Conservation (phyloP, 2,797 vertebrate genomes). For the Gymnoscopelus microlampas region DNA sequence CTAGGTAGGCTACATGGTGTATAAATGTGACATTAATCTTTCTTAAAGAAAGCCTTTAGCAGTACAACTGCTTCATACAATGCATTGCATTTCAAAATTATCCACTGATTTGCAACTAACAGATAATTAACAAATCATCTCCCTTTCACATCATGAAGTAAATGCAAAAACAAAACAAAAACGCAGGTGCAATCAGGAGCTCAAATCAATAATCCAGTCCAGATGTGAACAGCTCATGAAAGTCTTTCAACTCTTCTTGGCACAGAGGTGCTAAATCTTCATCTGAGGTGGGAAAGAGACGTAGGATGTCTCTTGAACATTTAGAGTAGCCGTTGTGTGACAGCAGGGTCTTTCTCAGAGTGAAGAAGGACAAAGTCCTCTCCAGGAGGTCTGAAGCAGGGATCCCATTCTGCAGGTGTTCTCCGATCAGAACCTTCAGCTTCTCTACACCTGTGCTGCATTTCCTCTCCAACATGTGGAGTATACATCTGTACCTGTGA, state of each 20-base stretch:
- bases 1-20: not conserved
- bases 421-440: conserved; percentile 73
- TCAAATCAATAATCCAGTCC: conserved; percentile 1
- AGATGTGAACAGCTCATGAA: conserved; percentile 1
- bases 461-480: conserved; percentile 77
- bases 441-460: conserved; percentile 77
- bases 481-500: conserved; percentile 72
- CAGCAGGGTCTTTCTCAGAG: conserved; percentile 72
- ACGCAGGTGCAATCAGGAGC: not conserved
- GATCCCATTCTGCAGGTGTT: conserved; percentile 73
- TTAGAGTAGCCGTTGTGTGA: conserved; percentile 77
- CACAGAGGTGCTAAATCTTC: conserved; percentile 75
- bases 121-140: not conserved
- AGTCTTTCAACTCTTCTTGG: conserved; percentile 25
- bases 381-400: conserved; percentile 74
- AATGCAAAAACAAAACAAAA: not conserved
- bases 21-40: not conserved
- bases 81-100: conserved; percentile 29
- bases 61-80: conserved; percentile 25
- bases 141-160: too few species aligned
- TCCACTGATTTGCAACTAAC: not conserved
- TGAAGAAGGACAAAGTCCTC: conserved; percentile 75
- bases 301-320: conserved; percentile 75
- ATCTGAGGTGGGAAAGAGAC: conserved; percentile 69
- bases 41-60: conserved; percentile 17